Evolutionary conservation across 2,888 invertebrate genomes (phyloP), one percentile per base, ranked within the genome.

Genomic region (Bombylius major): DNA sequence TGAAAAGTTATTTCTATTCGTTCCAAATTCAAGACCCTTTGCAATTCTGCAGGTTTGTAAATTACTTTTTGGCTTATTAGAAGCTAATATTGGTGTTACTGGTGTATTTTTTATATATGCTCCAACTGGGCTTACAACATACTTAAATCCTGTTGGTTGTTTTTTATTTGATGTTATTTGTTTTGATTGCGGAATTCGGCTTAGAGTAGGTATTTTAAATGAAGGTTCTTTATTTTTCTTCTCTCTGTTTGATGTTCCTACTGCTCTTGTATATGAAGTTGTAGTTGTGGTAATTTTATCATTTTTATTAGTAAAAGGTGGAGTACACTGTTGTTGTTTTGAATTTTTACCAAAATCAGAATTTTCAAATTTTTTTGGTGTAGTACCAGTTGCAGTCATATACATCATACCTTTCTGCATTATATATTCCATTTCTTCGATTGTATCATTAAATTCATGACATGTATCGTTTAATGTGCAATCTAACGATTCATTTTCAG

Each of bases 381-480:
- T 13, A 11, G 42, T 23, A 14, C 47, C 50, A 47, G 56, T 47
- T 14, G 48, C 56, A 31, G 57, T 55, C 62, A 71, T 67, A 55
- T 69, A 69, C 56, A 74, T 68, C 60, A 68, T 63, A 4, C 72
- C 75, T 36, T 69, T 68, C 51, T 71, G 67, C 62, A 75, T 66
- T 63, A 75, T 68, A 58, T 74, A 72, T 46, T 75, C 73, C 50
- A 76, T 72, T 63, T 75, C 72, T 64, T 75, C 76, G 56, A 75
- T 66, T 5, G 75, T 75, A 59, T 75, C 71, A 59, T 76, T 74
- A 51, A 75, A 75, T 46, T 71, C 66, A 11, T 67, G 59, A 0
- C 71, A 71, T 36, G 47, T 50, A 47, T 50, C 52, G 36, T 49
- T 45, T 7, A 50, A 53, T 14, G n/a, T 56, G 58, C 58, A 34